Evolutionary conservation across 2,888 invertebrate genomes (phyloP), one percentile per base, ranked within the genome.

Genomic region (Yponomeuta cagnagella): DNA sequence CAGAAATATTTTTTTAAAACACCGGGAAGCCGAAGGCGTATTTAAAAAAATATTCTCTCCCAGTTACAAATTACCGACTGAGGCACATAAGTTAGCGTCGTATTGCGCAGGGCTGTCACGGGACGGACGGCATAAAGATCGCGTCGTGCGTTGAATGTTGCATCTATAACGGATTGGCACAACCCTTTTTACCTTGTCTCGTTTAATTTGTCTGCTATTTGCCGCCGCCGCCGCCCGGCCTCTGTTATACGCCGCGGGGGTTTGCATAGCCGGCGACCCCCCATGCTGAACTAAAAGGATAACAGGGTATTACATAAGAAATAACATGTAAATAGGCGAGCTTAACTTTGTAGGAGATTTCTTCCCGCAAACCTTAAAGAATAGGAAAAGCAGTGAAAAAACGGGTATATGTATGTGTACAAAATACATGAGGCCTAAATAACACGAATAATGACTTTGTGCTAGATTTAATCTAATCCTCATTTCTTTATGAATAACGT

Each of bases 141-240:
- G 71, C 70, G 74, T 75, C 84, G 83, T 85, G 85, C 76, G 77
- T 79, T 79, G 85, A 83, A 85, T 85, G 78, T 79, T 76, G 80
- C 83, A 80, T 79, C 73, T 73, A 74, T 69, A 72, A 74, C 72
- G 75, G 73, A 70, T 74, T 71, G 72, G 71, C 72, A 48, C 67
- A 68, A 58, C 70, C 74, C 76, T 80, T 80, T 83, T 80, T 83
- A 75, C 76, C 52, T 68, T 65, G 71, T 68, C 69, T 71, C 74
- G 66, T 84, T 87, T 87, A 88, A 88, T 88, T 88, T 88, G 88
- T 89, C 88, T 82, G 77, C 80, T 79, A 85, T 86, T 86, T 85
- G 84, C 85, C 82, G 85, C 78, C 71, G 85, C 86, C 85, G 83
- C 85, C 82, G 85, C 78, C 71, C 76, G 77, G 74, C 76, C 75